Evolutionary conservation across 2,113 vertebrate genomes (phyloP).

Genomic region (Ptilorrhoa leucosticta): DNA sequence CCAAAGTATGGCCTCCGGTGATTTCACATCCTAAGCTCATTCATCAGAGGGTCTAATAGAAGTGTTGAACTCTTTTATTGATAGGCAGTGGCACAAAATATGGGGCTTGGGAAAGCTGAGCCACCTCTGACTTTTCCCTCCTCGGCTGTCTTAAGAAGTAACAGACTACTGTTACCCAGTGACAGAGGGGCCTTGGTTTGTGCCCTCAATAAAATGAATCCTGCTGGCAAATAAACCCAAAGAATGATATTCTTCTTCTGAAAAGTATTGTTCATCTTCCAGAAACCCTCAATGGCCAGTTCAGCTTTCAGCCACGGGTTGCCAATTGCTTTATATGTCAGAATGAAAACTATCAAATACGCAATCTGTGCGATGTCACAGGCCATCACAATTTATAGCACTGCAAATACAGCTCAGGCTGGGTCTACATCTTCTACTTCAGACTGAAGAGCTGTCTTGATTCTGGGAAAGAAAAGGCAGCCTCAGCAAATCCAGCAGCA

Average conservation of each 20-base stretch:
- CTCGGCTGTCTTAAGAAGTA: constrained; percentile 39
- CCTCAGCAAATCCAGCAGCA: neutral
- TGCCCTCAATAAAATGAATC: constrained; percentile 15
- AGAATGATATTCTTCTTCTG: neutral
- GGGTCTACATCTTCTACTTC: neutral
- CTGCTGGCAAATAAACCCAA: constrained; percentile 6
- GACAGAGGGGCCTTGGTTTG: constrained; percentile 18
- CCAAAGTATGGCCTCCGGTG: constrained; percentile 3
- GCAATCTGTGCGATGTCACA: neutral
- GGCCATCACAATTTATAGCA: neutral
- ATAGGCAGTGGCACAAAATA: constrained; percentile 27
- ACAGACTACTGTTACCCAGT: constrained; percentile 18
- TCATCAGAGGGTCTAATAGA: constrained; percentile 64
- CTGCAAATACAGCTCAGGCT: neutral
- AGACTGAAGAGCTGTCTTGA: neutral
- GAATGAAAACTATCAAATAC: neutral
- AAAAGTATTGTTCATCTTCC: neutral
- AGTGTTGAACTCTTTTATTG: constrained; percentile 42
- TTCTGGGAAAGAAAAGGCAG: neutral
- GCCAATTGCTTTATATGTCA: neutral
- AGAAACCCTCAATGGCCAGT: neutral
- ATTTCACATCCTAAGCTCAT: constrained; percentile 19
- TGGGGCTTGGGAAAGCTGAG: constrained; percentile 2
- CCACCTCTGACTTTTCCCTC: constrained; percentile 10
- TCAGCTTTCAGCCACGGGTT: neutral